Evolutionary conservation across 2,113 vertebrate genomes (phyloP).

Genomic region (Machaerirhynchus nigripectus): DNA sequence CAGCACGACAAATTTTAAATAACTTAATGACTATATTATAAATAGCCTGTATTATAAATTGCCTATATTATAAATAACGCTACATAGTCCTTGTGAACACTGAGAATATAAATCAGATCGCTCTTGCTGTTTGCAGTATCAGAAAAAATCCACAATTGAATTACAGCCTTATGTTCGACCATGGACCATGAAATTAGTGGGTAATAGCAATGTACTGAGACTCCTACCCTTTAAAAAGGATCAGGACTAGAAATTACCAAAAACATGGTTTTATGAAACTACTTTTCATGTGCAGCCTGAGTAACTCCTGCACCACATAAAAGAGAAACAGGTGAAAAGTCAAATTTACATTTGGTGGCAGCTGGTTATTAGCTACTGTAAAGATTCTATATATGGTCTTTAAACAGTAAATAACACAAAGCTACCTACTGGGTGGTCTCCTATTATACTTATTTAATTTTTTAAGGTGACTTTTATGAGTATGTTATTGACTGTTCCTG

Average conservation of each 20-base stretch:
- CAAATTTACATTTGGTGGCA: not conserved
- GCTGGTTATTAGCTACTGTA: not conserved
- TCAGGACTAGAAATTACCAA: constrained; percentile 1
- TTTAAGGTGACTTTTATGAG: not conserved
- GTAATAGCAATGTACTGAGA: constrained; percentile 50
- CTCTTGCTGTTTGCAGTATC: constrained; percentile 51
- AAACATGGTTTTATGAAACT: not conserved
- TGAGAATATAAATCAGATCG: constrained; percentile 59
- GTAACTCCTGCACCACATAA: not conserved
- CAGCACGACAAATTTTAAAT: constrained; percentile 52
- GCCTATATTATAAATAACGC: constrained; percentile 57
- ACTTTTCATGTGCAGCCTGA: not conserved
- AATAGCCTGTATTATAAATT: constrained; percentile 38
- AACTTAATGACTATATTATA: constrained; percentile 36
- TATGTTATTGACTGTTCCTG: not conserved
- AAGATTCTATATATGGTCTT: not conserved
- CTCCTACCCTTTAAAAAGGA: constrained; percentile 20
- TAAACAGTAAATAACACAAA: not conserved
- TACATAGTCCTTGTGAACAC: constrained; percentile 12
- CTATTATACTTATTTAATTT: not conserved
- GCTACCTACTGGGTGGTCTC: not conserved
- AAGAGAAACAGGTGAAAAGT: not conserved
- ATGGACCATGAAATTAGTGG: constrained; percentile 71
- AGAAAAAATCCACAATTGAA: constrained; percentile 65
- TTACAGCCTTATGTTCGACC: constrained; percentile 68